A percentile compares a stretch with the other conserved stretches of the same genome.
phyloP scores from a whole-genome alignment of 2,888 invertebrate genomes.

The Anoplius nigerrimus region DNA sequence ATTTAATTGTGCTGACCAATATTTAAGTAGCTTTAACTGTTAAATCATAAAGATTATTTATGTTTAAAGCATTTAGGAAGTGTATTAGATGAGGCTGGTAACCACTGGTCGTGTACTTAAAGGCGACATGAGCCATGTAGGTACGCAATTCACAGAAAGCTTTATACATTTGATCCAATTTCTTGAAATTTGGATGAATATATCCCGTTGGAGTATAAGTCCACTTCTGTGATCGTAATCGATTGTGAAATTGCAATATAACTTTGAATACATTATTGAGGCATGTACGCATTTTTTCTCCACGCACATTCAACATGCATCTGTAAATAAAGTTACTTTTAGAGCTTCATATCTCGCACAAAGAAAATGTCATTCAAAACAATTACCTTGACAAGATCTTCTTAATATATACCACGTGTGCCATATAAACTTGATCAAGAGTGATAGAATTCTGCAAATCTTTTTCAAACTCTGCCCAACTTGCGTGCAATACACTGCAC shows the following conservation, averaged over 20 bases:
- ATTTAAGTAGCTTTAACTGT: conserved; percentile 31
- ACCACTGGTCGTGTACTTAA: conserved; percentile 80
- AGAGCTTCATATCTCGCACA: neutral
- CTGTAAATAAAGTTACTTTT: conserved; percentile 64
- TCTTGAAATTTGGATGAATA: conserved; percentile 79
- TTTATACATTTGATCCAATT: conserved; percentile 79
- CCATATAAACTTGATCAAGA: conserved; percentile 84
- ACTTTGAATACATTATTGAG: conserved; percentile 84
- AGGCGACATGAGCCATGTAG: conserved; percentile 80
- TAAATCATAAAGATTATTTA: conserved; percentile 76
- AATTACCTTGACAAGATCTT: conserved; percentile 81
- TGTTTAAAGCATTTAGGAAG: conserved; percentile 81
- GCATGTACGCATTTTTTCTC: conserved; percentile 82
- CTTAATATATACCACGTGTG: conserved; percentile 85
- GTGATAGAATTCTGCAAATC: conserved; percentile 81
- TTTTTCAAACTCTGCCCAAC: conserved; percentile 85
- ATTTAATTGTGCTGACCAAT: neutral
- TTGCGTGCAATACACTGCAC: conserved; percentile 84
- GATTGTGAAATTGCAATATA: conserved; percentile 83
- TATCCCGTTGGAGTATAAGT: conserved; percentile 76
- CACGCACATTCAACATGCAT: conserved; percentile 84
- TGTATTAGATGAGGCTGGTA: conserved; percentile 83
- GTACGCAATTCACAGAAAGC: conserved; percentile 79
- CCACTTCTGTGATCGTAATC: conserved; percentile 79
- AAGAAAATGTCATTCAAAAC: neutral